Conservation (phyloP, 2,113 vertebrate species). For the Cheirogaleus medius region DNA sequence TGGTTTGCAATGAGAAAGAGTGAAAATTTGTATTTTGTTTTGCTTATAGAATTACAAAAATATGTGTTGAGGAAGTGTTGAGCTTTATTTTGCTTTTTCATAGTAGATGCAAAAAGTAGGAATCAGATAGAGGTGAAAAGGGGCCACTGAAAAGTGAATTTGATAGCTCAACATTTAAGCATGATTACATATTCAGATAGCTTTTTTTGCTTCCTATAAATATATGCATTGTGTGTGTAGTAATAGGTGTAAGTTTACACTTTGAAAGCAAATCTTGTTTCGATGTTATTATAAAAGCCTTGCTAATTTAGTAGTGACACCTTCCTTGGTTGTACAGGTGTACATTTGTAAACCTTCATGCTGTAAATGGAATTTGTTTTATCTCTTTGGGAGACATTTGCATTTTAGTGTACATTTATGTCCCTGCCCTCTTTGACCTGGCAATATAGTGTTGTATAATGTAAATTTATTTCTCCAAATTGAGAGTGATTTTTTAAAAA, state of each 20-base stretch:
- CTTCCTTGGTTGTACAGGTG: slow-evolving; percentile 99
- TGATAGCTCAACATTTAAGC: slow-evolving; percentile 90
- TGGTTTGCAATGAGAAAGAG: slow-evolving; percentile 79
- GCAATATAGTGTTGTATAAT: slow-evolving; percentile 99
- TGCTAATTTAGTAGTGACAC: slow-evolving; percentile 97
- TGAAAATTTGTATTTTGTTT: slow-evolving; percentile 86
- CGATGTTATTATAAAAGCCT: slow-evolving; percentile 94
- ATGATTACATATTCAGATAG: slow-evolving; percentile 92
- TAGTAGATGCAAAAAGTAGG: slow-evolving; percentile 83
- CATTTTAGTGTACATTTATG: slow-evolving; percentile 99
- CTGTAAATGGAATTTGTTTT: slow-evolving; percentile 99
- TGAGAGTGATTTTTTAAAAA: slow-evolving; percentile 94
- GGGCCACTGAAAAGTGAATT: slow-evolving; percentile 89
- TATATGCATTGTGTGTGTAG: slow-evolving; percentile 97
- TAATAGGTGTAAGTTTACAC: slow-evolving; percentile 98
- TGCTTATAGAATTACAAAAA: slow-evolving; percentile 85
- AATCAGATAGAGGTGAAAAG: slow-evolving; percentile 80
- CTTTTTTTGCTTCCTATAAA: slow-evolving; percentile 94
- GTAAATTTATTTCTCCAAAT: slow-evolving; percentile 97
- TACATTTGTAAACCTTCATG: slow-evolving; percentile 99
- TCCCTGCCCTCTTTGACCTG: slow-evolving; percentile 89
- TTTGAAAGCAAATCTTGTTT: slow-evolving; percentile 90
- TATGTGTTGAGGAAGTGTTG: slow-evolving; percentile 83
- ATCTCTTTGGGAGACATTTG: slow-evolving; percentile 92
- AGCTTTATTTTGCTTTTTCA: slow-evolving; percentile 87